Percentiles rank a stretch among this genome's conserved stretches.
Conservation (phyloP, 2,888 invertebrate genomes). For the Horisme vitalbata region DNA sequence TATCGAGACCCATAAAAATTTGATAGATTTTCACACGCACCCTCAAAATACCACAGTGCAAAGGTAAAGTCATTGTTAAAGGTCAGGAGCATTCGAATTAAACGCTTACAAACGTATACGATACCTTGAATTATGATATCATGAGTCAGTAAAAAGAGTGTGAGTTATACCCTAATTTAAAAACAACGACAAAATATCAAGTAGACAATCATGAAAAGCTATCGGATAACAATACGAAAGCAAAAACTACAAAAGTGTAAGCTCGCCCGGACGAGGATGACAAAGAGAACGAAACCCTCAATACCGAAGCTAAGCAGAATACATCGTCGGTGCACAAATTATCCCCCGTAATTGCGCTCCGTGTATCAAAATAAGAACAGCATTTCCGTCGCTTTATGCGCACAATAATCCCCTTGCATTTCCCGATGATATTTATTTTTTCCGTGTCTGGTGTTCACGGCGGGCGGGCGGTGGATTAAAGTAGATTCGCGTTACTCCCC, state of each 20-base stretch:
- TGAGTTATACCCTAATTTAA: too few relatives aligned
- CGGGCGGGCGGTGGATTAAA: conserved; percentile 25
- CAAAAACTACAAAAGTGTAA: conserved; percentile 7
- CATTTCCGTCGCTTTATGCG: conserved; percentile 22
- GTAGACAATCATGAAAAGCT: background rate
- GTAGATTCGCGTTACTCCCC: conserved; percentile 18
- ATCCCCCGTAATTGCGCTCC: conserved; percentile 27
- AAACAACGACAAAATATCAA: background rate
- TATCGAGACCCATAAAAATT: too few relatives aligned
- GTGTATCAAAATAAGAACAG: conserved; percentile 26
- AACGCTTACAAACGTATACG: too few relatives aligned
- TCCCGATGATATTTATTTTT: conserved; percentile 34
- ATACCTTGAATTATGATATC: too few relatives aligned
- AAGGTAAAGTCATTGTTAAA: too few relatives aligned
- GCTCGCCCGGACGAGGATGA: background rate
- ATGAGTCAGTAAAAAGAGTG: too few relatives aligned
- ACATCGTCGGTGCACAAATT: conserved; percentile 20
- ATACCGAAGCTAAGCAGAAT: conserved; percentile 17
- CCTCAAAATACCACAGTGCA: too few relatives aligned
- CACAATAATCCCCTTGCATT: conserved; percentile 33
- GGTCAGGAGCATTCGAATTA: too few relatives aligned
- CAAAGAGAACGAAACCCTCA: conserved; percentile 16
- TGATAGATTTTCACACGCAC: too few relatives aligned
- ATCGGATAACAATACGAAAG: background rate
- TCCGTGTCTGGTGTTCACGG: conserved; percentile 19